Conservation (phyloP, 1,140 invertebrate species). For the Penaeus vannamei region DNA sequence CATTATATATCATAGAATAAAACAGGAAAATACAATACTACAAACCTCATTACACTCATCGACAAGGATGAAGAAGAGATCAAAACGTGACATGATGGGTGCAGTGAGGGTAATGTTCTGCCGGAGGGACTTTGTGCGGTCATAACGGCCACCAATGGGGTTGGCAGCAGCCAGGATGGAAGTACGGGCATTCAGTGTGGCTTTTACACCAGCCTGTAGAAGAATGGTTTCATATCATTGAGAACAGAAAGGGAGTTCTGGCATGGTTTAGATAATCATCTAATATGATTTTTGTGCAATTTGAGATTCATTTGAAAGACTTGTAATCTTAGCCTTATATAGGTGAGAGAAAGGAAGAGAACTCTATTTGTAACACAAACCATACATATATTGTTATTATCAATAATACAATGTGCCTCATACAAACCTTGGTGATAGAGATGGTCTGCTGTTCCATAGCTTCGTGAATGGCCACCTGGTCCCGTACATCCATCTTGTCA, state of each 20-base stretch:
- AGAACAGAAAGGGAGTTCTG: background rate
- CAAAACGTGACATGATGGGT: slow-evolving; percentile 99
- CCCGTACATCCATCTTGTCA: slow-evolving; percentile 98
- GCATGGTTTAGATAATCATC: too few relatives aligned
- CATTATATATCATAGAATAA: slow-evolving; percentile 1
- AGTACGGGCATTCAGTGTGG: slow-evolving; percentile 97
- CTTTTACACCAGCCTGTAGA: slow-evolving; percentile 91
- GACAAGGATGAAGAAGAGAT: slow-evolving; percentile 98
- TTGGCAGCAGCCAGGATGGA: slow-evolving; percentile 99
- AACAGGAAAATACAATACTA: background rate
- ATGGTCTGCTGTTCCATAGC: slow-evolving; percentile 99
- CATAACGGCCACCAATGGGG: slow-evolving; percentile 96
- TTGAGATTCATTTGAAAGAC: too few relatives aligned
- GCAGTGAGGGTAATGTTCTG: slow-evolving; percentile 95
- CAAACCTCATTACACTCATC: slow-evolving; percentile 93
- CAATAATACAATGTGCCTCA: background rate
- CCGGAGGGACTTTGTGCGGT: slow-evolving; percentile 92
- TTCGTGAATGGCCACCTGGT: slow-evolving; percentile 99
- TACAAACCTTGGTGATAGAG: slow-evolving; percentile 90
- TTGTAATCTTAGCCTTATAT: too few relatives aligned
- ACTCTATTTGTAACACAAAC: background rate
- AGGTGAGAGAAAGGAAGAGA: too few relatives aligned
- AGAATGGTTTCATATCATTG: background rate
- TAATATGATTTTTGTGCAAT: too few relatives aligned
- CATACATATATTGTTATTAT: background rate